Evolutionary conservation across 2,113 vertebrate genomes (phyloP).

Genomic region (Columbina picui): DNA sequence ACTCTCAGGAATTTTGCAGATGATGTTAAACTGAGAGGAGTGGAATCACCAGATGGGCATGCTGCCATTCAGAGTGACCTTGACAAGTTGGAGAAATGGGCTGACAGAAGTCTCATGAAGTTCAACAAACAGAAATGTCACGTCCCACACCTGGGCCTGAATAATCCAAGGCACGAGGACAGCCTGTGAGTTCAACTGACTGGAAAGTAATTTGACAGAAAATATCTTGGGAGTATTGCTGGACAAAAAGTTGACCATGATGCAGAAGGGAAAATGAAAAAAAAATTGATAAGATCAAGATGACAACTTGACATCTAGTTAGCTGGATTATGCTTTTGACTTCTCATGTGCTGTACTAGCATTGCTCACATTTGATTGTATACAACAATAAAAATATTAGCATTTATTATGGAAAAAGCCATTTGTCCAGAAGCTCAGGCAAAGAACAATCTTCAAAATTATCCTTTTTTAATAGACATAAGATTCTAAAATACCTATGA

Average conservation of each 20-base stretch:
- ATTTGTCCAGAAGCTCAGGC: background rate
- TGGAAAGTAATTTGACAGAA: background rate
- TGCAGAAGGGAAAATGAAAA: background rate
- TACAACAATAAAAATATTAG: background rate
- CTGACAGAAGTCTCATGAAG: too few species aligned
- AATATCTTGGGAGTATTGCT: background rate
- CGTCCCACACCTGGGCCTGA: background rate
- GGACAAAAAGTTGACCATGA: background rate
- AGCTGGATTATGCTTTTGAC: background rate
- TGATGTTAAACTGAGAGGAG: too few species aligned
- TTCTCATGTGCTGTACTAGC: background rate
- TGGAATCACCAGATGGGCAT: too few species aligned
- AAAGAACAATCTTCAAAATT: background rate
- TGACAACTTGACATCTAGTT: background rate
- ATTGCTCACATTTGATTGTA: background rate
- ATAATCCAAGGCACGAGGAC: background rate
- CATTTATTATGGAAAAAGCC: background rate
- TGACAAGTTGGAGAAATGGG: too few species aligned
- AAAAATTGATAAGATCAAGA: background rate
- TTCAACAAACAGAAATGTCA: background rate
- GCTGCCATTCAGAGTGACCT: too few species aligned
- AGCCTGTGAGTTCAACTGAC: background rate
- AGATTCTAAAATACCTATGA: background rate
- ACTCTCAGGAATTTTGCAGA: too few species aligned
- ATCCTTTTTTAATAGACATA: accelerated